phyloP scores from a whole-genome alignment of 2,797 vertebrate genomes.

The Muscicapa striata region DNA sequence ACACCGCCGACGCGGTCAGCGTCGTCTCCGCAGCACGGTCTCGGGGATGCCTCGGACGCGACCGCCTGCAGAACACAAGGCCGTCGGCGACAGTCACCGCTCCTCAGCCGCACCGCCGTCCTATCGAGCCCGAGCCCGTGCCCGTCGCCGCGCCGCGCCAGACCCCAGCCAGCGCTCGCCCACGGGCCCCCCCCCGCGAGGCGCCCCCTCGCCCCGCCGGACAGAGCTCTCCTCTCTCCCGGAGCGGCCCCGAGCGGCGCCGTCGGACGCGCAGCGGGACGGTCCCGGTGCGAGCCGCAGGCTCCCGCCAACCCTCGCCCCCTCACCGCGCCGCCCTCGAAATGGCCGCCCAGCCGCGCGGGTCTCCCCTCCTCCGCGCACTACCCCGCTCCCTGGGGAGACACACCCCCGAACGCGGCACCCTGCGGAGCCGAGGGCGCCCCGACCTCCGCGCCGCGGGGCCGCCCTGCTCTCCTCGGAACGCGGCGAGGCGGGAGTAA shows the following conservation, averaged over 20 bases:
- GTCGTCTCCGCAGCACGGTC: too few species aligned
- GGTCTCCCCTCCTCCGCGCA: neutral
- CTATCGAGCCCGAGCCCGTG: accelerated
- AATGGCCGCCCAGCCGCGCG: neutral
- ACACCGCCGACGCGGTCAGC: neutral
- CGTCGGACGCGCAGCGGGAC: neutral
- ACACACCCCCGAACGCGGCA: neutral
- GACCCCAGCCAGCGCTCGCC: neutral
- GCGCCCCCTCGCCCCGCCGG: too few species aligned
- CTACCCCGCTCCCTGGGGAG: too few species aligned
- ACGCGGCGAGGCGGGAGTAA: neutral
- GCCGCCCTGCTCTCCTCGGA: too few species aligned
- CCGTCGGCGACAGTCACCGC: neutral
- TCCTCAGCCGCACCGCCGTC: neutral
- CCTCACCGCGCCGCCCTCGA: neutral
- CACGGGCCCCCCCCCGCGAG: too few species aligned
- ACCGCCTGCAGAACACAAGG: neutral
- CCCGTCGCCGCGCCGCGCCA: neutral
- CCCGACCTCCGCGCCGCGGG: too few species aligned
- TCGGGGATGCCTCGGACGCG: neutral
- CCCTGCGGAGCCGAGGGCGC: neutral
- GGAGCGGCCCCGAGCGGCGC: neutral
- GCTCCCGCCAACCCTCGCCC: accelerated
- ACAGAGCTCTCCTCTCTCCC: too few species aligned
- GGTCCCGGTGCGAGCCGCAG: accelerated